Evolutionary conservation across 1,140 invertebrate genomes (phyloP).

Genomic region (Chelonus insularis): DNA sequence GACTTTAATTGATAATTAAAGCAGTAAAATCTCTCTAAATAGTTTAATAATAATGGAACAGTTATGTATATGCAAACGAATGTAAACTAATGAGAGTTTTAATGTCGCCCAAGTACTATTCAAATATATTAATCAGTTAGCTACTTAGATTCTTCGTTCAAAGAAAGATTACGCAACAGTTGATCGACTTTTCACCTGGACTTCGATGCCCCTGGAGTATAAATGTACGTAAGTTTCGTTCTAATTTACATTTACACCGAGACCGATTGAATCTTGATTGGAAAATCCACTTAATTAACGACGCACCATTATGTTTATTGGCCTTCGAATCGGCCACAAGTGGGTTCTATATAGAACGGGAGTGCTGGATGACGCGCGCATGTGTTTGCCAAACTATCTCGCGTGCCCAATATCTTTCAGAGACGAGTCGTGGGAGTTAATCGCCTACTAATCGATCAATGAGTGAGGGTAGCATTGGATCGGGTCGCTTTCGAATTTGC

Average conservation of each 20-base stretch:
- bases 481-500: background rate
- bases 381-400: conserved; percentile 6
- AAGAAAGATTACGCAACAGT: background rate
- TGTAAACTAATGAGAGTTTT: too few species aligned
- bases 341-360: conserved; percentile 18
- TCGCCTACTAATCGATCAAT: conserved; percentile 12
- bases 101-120: too few species aligned
- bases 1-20: too few species aligned
- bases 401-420: conserved; percentile 17
- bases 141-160: too few species aligned
- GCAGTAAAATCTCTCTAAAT: too few species aligned
- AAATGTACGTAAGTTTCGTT: conserved; percentile 28
- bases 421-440: conserved; percentile 11
- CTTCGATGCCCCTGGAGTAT: conserved; percentile 4
- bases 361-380: conserved; percentile 1
- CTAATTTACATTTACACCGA: conserved; percentile 53
- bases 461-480: background rate
- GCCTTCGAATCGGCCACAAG: conserved; percentile 16
- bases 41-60: too few species aligned
- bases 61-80: too few species aligned
- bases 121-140: too few species aligned
- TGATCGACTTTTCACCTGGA: background rate
- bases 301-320: conserved; percentile 47
- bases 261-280: conserved; percentile 55
- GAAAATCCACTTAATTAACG: conserved; percentile 54